These are phyloP conservation scores for Drosophila yakuba DNA, from an alignment of 1,140 invertebrate species.

Conservation along the genomic window DNA sequence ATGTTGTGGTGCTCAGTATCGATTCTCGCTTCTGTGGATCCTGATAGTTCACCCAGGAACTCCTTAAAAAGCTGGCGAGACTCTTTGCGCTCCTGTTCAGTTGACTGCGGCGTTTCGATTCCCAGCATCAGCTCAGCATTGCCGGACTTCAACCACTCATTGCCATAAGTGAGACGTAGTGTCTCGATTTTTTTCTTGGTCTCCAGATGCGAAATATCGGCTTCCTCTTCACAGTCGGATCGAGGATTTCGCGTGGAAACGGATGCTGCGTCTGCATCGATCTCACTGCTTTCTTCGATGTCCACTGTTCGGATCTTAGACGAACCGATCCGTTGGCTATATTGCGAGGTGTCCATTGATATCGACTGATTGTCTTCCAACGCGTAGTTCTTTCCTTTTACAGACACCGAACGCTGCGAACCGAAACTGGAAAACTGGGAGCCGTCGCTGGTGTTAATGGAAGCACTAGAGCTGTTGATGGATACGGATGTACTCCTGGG, in stretches of 20 bases:
- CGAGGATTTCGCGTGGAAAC: background rate
- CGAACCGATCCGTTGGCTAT: conserved; percentile 25
- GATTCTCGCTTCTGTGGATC: background rate
- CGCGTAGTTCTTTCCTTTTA: conserved; percentile 40
- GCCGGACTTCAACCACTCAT: conserved; percentile 87
- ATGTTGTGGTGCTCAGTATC: conserved; percentile 3
- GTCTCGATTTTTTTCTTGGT: conserved; percentile 87
- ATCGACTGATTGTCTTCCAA: conserved; percentile 40
- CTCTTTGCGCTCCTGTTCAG: conserved; percentile 40
- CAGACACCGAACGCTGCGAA: conserved; percentile 61
- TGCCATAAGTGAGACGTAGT: conserved; percentile 86
- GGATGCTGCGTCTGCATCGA: background rate
- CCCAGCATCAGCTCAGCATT: conserved; percentile 86
- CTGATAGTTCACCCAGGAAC: conserved; percentile 60
- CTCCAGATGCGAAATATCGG: conserved; percentile 85
- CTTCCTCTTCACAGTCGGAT: background rate
- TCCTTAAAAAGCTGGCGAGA: conserved; percentile 67
- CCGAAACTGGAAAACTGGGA: conserved; percentile 70
- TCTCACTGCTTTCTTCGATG: conserved; percentile 47
- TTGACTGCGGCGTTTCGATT: conserved; percentile 27
- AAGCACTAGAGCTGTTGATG: conserved; percentile 55
- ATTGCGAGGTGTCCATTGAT: conserved; percentile 9
- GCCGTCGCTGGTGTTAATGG: conserved; percentile 54
- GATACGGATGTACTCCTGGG: conserved; percentile 46
- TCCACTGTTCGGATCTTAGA: conserved; percentile 68